phyloP scores from a whole-genome alignment of 2,888 invertebrate species.

The Latheticus oryzae region DNA sequence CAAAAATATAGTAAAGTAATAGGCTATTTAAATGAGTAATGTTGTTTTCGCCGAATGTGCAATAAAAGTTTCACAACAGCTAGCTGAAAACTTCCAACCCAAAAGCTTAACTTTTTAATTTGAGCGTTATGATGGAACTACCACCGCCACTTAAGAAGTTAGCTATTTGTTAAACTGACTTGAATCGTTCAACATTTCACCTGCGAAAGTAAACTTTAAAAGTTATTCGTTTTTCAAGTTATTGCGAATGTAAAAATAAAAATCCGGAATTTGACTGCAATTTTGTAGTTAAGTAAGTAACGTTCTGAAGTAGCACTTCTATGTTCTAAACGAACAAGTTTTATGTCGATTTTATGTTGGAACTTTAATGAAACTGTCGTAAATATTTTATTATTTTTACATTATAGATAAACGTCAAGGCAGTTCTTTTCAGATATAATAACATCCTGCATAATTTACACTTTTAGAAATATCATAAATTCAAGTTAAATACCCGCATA shows the following conservation, averaged over 20 bases:
- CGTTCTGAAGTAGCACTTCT: slow-evolving; percentile 21
- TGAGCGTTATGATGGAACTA: slow-evolving; percentile 38
- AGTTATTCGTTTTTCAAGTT: slow-evolving; percentile 37
- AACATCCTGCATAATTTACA: too few relatives aligned
- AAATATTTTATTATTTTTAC: slow-evolving; percentile 41
- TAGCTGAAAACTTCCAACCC: too few relatives aligned
- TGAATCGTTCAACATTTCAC: slow-evolving; percentile 36
- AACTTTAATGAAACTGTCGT: slow-evolving; percentile 36
- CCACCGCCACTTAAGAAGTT: slow-evolving; percentile 26
- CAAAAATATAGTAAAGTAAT: too few relatives aligned
- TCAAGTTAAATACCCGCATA: too few relatives aligned
- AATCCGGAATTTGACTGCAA: slow-evolving; percentile 42
- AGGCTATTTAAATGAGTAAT: too few relatives aligned
- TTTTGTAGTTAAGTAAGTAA: slow-evolving; percentile 37
- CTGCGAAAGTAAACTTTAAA: slow-evolving; percentile 31
- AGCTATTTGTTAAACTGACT: slow-evolving; percentile 29
- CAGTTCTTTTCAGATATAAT: too few relatives aligned
- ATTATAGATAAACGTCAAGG: slow-evolving; percentile 25
- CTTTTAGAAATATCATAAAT: too few relatives aligned
- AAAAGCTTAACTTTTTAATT: slow-evolving; percentile 40
- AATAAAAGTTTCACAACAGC: too few relatives aligned
- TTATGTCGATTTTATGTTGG: slow-evolving; percentile 39
- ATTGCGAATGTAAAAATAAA: slow-evolving; percentile 40
- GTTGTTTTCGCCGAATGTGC: too few relatives aligned
- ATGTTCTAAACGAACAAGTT: slow-evolving; percentile 23